These are phyloP conservation scores for Scaptomyza cyrtandrae DNA, from an alignment of 2,888 invertebrate genomes.

Conservation along the genomic window DNA sequence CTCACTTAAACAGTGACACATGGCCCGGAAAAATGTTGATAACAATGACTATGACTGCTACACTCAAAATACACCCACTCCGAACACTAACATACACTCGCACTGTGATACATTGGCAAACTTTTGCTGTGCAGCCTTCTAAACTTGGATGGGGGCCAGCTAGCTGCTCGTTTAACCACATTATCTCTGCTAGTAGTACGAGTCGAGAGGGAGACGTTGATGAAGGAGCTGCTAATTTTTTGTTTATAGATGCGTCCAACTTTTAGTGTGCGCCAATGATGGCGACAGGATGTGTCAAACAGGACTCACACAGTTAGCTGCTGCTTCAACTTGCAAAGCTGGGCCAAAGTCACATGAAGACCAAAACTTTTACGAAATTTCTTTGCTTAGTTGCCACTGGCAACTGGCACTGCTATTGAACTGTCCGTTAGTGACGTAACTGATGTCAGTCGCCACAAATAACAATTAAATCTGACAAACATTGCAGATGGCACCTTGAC, in stretches of 20 bases:
- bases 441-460: slow-evolving; percentile 21
- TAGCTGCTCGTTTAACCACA: slow-evolving; percentile 27
- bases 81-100: neutral
- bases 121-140: slow-evolving; percentile 26
- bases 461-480: slow-evolving; percentile 1
- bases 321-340: neutral
- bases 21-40: neutral
- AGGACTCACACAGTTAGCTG: slow-evolving; percentile 34
- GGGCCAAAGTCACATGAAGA: neutral
- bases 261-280: slow-evolving; percentile 39
- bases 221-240: slow-evolving; percentile 7
- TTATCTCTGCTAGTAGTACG: slow-evolving; percentile 27
- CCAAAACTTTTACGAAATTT: slow-evolving; percentile 55
- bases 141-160: slow-evolving; percentile 1
- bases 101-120: slow-evolving; percentile 30
- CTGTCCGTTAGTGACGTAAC: neutral
- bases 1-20: neutral
- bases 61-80: neutral
- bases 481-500: slow-evolving; percentile 14
- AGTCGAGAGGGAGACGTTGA: neutral
- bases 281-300: slow-evolving; percentile 70
- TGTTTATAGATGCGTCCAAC: slow-evolving; percentile 28
- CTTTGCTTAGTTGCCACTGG: slow-evolving; percentile 30
- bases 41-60: neutral
- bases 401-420: slow-evolving; percentile 12